phyloP scores from a whole-genome alignment of 2,888 invertebrate genomes.

The Cephus sareptanus region DNA sequence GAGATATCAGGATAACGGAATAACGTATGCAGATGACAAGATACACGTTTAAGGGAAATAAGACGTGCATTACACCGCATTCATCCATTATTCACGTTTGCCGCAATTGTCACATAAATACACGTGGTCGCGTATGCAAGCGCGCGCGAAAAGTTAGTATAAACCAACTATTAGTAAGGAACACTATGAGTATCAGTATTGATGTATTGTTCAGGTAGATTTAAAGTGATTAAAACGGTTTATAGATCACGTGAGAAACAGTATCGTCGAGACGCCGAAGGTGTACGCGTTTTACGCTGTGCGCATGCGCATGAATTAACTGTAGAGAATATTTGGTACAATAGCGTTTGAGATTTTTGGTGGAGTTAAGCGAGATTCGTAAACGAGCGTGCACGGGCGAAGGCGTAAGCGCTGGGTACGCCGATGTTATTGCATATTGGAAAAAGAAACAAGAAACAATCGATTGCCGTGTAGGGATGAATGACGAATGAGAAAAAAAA shows the following conservation, averaged over 20 bases:
- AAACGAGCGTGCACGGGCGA: not conserved
- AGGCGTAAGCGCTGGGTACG: not conserved
- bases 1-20: conserved; percentile 13
- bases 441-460: not conserved
- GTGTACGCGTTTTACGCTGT: not conserved
- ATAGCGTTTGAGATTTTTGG: not conserved
- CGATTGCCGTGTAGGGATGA: not conserved
- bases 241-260: not conserved
- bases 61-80: not conserved
- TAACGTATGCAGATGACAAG: conserved; percentile 5
- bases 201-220: conserved; percentile 22
- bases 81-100: not conserved
- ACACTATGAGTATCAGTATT: conserved; percentile 24
- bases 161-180: conserved; percentile 1
- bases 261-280: not conserved
- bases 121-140: not conserved
- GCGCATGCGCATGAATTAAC: not conserved
- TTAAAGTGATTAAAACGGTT: conserved; percentile 3
- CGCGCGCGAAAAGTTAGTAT: not conserved
- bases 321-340: not conserved
- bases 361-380: not conserved
- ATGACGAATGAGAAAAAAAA: not conserved
- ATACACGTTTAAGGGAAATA: conserved; percentile 1
- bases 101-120: not conserved
- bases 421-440: not conserved